Evolutionary conservation across 2,113 vertebrate genomes (phyloP).

Genomic region (Puntigrus tetrazona): DNA sequence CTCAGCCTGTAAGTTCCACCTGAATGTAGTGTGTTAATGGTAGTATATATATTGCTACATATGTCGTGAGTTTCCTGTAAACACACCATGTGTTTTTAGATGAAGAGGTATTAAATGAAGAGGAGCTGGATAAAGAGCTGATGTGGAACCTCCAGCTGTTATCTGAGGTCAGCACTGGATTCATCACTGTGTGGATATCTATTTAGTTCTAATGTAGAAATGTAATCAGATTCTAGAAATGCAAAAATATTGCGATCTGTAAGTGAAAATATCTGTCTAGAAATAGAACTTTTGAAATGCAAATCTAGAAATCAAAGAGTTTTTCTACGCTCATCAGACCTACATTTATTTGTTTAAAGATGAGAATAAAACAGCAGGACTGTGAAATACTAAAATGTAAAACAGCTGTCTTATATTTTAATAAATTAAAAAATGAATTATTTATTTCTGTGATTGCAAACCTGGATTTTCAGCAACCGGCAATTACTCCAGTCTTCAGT

Average conservation of each 20-base stretch:
- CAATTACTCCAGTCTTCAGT: too few relatives aligned
- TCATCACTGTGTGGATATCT: background rate
- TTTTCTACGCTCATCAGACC: background rate
- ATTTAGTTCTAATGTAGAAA: background rate
- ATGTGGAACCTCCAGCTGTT: slow-evolving; percentile 96
- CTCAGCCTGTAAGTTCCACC: slow-evolving; percentile 87
- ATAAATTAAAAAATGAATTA: background rate
- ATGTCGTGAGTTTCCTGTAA: slow-evolving; percentile 23
- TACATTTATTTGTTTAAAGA: background rate
- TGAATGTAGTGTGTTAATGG: background rate
- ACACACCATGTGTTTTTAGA: slow-evolving; percentile 73
- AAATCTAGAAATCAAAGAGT: background rate
- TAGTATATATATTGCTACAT: background rate
- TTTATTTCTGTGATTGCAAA: background rate
- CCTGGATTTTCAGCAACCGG: background rate
- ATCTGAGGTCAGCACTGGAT: slow-evolving; percentile 84
- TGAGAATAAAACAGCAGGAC: background rate
- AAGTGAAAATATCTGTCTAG: background rate
- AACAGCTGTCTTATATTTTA: background rate
- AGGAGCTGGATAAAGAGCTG: slow-evolving; percentile 95
- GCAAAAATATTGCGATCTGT: too few relatives aligned
- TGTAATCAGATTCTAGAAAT: too few relatives aligned
- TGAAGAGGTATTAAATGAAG: slow-evolving; percentile 91
- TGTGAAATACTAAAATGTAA: background rate
- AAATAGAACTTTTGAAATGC: background rate